Conservation (phyloP, 53 echinoderm and acorn worm species). For the Temnopleurus reevesii region DNA sequence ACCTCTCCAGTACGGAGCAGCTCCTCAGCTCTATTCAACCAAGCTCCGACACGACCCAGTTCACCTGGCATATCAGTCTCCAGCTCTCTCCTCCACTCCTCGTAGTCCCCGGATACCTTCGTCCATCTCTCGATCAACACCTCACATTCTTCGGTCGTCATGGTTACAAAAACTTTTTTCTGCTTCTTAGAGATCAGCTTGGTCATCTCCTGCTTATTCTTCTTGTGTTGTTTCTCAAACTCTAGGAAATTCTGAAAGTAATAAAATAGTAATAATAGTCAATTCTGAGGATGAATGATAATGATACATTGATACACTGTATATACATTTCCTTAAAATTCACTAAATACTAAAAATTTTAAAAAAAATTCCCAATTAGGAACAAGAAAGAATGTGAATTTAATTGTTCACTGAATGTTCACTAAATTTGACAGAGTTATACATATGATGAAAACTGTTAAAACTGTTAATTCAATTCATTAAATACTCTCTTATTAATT, state of each 20-base stretch:
- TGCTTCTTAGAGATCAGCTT: constrained; percentile 78
- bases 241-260: constrained; percentile 76
- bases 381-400: too few species aligned
- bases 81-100: constrained; percentile 80
- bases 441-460: too few species aligned
- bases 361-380: too few species aligned
- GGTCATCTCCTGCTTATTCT: constrained; percentile 65
- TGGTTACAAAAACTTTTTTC: constrained; percentile 75
- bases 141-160: constrained; percentile 78
- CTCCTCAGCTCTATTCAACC: constrained; percentile 90
- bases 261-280: too few species aligned
- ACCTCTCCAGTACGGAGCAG: constrained; percentile 65
- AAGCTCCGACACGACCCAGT: constrained; percentile 73
- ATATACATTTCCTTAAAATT: not conserved
- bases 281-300: not conserved
- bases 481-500: too few species aligned
- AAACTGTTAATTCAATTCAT: too few species aligned
- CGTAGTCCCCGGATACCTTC: constrained; percentile 69
- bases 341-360: too few species aligned
- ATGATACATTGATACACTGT: not conserved
- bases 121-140: constrained; percentile 75
- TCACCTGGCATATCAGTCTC: constrained; percentile 79
- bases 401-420: too few species aligned
- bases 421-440: too few species aligned
- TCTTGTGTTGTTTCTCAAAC: constrained; percentile 74